phyloP scores from a whole-genome alignment of 2,113 vertebrate species.

The Puffinus mauretanicus region DNA sequence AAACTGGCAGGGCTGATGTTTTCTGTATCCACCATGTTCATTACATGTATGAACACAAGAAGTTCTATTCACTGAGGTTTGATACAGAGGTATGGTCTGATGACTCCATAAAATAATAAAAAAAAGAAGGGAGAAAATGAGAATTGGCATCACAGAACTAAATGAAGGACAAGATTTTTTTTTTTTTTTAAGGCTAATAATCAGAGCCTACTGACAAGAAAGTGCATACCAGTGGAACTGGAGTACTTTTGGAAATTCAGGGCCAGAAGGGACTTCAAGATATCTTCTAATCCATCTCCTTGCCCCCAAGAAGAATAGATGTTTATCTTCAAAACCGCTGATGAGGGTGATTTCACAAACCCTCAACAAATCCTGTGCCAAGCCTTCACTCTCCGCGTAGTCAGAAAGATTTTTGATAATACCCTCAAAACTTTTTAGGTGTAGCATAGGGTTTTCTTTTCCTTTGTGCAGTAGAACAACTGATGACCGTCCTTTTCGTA shows the following conservation, averaged over 20 bases:
- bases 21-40: not conserved
- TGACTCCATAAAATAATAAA: not conserved
- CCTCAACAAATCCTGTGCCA: not conserved
- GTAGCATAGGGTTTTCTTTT: not conserved
- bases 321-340: conserved; percentile 24
- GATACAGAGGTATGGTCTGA: not conserved
- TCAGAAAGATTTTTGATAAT: not conserved
- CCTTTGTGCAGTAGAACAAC: not conserved
- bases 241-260: conserved; percentile 4
- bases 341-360: not conserved
- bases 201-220: not conserved
- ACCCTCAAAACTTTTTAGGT: not conserved
- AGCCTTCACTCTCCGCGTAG: not conserved
- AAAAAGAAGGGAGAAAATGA: not conserved
- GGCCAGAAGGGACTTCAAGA: not conserved
- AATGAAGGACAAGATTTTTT: not conserved
- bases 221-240: not conserved
- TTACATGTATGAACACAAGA: not conserved
- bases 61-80: not conserved
- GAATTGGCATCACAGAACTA: not conserved
- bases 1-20: not conserved
- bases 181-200: not conserved
- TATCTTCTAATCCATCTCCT: not conserved
- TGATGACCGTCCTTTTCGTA: not conserved
- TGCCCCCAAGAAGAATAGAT: conserved; percentile 2